Conservation (phyloP, 2,113 vertebrate species). For the Alces alces region DNA sequence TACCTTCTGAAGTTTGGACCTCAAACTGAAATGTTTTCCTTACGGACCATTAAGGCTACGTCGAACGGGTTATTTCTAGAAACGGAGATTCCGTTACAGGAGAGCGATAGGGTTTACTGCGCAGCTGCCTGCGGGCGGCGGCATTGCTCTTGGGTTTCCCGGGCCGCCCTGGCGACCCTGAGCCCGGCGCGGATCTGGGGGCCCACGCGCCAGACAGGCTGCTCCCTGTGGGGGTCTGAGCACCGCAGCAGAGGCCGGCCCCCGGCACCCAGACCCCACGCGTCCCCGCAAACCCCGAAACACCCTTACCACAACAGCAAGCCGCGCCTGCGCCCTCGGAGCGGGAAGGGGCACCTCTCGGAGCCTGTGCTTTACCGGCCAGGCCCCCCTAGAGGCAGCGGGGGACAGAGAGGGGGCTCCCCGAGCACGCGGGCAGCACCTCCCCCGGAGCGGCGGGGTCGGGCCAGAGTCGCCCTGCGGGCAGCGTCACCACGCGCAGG, state of each 20-base stretch:
- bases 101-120: not conserved
- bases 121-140: slow-evolving; percentile 29
- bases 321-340: not conserved
- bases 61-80: not conserved
- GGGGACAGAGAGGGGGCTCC: not conserved
- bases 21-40: slow-evolving; percentile 31
- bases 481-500: not conserved
- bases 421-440: not conserved
- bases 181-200: not conserved
- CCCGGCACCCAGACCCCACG: not conserved
- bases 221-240: not conserved
- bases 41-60: slow-evolving; percentile 37
- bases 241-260: too few species aligned
- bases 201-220: not conserved
- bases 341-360: not conserved
- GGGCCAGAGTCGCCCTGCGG: not conserved
- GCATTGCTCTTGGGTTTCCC: not conserved
- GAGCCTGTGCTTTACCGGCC: not conserved
- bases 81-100: not conserved
- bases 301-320: not conserved
- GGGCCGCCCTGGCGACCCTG: not conserved
- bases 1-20: not conserved
- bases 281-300: not conserved
- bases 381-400: slow-evolving; percentile 9
- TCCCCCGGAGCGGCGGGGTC: too few species aligned